Conservation (phyloP, 2,113 vertebrate species). For the Jacana jacana region DNA sequence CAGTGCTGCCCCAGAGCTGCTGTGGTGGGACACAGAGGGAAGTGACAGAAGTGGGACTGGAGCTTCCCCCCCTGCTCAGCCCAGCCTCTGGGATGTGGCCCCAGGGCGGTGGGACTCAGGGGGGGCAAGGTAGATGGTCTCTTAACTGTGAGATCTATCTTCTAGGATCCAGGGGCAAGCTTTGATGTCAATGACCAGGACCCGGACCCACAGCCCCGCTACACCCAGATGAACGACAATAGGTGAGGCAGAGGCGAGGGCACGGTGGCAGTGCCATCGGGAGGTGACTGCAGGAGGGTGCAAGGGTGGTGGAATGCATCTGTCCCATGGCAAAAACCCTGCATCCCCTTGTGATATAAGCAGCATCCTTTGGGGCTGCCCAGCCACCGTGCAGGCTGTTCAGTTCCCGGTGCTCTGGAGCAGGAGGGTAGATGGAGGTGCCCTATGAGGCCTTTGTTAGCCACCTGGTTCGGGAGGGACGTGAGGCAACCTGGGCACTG, state of each 20-base stretch:
- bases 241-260: conserved; percentile 71
- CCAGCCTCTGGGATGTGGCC: background rate
- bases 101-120: accelerated
- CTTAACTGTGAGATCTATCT: background rate
- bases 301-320: background rate
- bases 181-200: conserved; percentile 98
- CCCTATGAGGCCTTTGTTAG: background rate
- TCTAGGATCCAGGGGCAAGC: conserved; percentile 90
- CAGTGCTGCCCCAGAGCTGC: background rate
- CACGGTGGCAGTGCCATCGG: background rate
- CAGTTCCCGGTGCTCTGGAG: background rate
- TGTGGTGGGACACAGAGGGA: accelerated
- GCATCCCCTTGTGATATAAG: accelerated
- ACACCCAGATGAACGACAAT: conserved; percentile 97
- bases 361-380: background rate
- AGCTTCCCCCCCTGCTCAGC: background rate
- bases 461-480: accelerated
- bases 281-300: background rate
- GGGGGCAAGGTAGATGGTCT: background rate
- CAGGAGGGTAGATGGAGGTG: background rate
- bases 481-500: accelerated
- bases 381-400: background rate
- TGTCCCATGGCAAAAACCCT: background rate
- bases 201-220: conserved; percentile 92
- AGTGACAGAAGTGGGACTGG: background rate